A percentile compares a stretch with the other conserved stretches of the same genome.
phyloP scores from a whole-genome alignment of 1,140 invertebrate species.

The Zaprionus tsacasi region DNA sequence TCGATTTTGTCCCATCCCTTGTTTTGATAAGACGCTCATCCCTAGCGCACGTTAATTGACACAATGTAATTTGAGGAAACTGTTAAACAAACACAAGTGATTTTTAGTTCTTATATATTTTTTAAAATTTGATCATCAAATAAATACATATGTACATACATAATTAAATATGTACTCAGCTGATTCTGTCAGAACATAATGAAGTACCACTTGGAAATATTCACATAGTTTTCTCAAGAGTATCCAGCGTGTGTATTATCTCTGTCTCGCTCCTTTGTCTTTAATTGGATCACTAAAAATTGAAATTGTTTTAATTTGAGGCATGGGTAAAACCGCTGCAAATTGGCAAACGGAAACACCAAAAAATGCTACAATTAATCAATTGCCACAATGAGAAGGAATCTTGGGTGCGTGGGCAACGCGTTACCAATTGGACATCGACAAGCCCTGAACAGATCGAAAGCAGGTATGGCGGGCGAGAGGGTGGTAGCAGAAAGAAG shows the following conservation, averaged over 20 bases:
- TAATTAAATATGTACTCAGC: background rate
- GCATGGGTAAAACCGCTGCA: slow-evolving; percentile 27
- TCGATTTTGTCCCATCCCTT: too few species aligned
- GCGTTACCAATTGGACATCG: slow-evolving; percentile 48
- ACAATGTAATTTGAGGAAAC: too few species aligned
- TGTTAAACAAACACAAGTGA: too few species aligned
- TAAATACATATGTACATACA: too few species aligned
- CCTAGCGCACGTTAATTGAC: too few species aligned
- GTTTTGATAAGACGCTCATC: too few species aligned
- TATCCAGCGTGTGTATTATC: background rate
- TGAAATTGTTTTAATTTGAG: slow-evolving; percentile 30
- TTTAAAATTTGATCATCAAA: background rate
- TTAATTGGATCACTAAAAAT: slow-evolving; percentile 56
- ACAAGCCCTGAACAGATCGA: slow-evolving; percentile 45
- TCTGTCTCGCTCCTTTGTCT: background rate
- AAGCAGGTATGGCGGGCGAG: slow-evolving; percentile 45
- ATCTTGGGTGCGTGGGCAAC: slow-evolving; percentile 58
- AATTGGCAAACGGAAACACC: slow-evolving; percentile 66
- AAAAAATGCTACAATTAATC: slow-evolving; percentile 61
- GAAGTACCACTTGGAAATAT: background rate
- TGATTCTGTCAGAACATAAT: background rate
- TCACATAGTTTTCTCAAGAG: too few species aligned
- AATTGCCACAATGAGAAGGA: slow-evolving; percentile 65
- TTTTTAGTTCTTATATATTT: background rate
- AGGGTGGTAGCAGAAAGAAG: background rate